Conservation (phyloP, 2,888 invertebrate species). For the Hypomecis punctinalis region DNA sequence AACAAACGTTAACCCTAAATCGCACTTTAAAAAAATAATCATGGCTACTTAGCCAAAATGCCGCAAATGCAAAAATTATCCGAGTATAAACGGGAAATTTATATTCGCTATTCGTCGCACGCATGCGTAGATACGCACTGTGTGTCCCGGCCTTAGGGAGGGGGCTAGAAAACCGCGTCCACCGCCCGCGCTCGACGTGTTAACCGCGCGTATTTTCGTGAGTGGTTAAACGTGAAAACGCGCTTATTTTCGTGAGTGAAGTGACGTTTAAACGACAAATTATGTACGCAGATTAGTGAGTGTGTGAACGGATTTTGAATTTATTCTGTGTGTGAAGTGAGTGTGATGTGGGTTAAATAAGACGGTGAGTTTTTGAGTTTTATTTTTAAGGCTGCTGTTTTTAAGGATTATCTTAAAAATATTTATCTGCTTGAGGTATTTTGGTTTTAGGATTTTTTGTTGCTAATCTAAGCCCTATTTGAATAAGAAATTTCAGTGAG, state of each 20-base stretch:
- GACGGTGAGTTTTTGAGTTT: constrained; percentile 30
- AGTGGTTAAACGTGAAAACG: too few species aligned
- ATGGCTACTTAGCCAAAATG: constrained; percentile 27
- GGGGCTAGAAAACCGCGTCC: constrained; percentile 40
- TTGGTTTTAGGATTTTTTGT: too few species aligned
- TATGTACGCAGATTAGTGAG: constrained; percentile 42
- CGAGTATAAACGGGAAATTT: constrained; percentile 41
- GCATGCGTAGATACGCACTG: constrained; percentile 38
- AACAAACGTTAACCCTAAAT: constrained; percentile 13
- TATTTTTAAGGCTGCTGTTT: too few species aligned
- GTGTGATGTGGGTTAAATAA: constrained; percentile 39
- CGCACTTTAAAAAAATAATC: constrained; percentile 30
- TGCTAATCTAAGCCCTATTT: too few species aligned
- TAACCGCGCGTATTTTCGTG: constrained; percentile 21
- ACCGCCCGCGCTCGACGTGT: constrained; percentile 41
- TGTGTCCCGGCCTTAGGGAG: constrained; percentile 29
- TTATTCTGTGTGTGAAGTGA: constrained; percentile 25
- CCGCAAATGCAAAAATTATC: constrained; percentile 45
- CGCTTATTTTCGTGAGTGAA: constrained; percentile 47
- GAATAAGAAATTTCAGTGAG: too few species aligned
- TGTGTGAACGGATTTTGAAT: constrained; percentile 29
- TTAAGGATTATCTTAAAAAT: too few species aligned
- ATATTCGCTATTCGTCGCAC: constrained; percentile 34
- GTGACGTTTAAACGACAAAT: constrained; percentile 41
- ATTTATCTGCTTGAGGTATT: too few species aligned